Base-by-base conservation (phyloP, 2,797 vertebrate genomes). In the Esox masquinongy region DNA sequence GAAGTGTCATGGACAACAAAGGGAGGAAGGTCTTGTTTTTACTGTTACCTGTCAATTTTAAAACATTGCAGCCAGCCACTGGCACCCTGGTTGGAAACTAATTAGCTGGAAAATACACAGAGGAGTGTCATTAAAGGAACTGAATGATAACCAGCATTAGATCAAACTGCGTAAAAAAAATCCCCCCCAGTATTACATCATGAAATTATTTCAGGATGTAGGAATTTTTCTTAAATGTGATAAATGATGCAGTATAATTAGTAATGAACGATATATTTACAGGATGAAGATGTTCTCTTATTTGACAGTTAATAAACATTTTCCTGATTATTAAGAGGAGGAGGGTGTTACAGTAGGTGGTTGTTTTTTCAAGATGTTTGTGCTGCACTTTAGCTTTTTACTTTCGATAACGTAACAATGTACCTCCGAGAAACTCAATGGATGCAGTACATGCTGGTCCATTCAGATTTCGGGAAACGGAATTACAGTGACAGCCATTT, bases 11-110 rank as follows among this genome's bases (percentile, higher is more conserved):
- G 84, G 85, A 88, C 86, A 89, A 89, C 85, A 86, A 84, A 73
- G 72, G 53, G 5, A 68, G 77, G 89, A 89, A 92, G 90, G 90
- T 91, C 90, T 90, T 50, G 71, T 85, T 93, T 91, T 88, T 91
- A 90, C 88, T 88, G 90, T 86, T 92, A 91, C 90, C 92, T 93
- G 90, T 93, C 92, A 91, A 82, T 76, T 88, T 89, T 90, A 91
- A 90, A 79, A 83, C 83, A 83, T 86, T 4, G 56, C 56, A 26
- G 22, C 19, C 53, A 56, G 53, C 53, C 53, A 56, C 53, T 82
- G 68, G 82, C 39, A 72, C 88, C 84, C 82, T 73, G 75, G 80
- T 63, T 86, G 80, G 87, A 91, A 93, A 91, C 89, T 91, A 92
- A 94, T 93, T 92, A 93, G 89, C 88, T 84, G 84, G 86, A 92